Evolutionary conservation across 2,888 invertebrate species (phyloP), one percentile per base, ranked within the genome.

Genomic region (Teleiodes luculella): DNA sequence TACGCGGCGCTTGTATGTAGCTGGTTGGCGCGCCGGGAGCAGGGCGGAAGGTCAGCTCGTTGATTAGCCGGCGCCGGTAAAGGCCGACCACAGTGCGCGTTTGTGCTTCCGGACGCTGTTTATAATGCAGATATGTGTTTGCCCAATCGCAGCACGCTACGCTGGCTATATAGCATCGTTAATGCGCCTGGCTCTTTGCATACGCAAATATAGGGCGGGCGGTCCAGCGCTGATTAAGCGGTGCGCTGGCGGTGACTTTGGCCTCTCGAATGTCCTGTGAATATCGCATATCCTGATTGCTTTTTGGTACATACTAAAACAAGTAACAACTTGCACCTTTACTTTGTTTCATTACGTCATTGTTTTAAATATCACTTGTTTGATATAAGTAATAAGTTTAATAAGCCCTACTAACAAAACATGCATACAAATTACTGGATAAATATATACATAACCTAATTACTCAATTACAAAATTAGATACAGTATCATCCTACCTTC

Each of bases 71-170:
- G 31, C 77, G 75, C 83, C 83, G 82, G 84, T 84, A 86, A 83
- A 88, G 87, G 86, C 84, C 81, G 77, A 88, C 89, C 88, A 84
- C 89, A 87, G 80, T 76, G 83, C 86, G 82, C 86, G 90, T 87
- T 89, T 88, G 90, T 86, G 83, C 82, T 76, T 80, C 78, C 81
- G 83, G 82, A 78, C 79, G 82, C 85, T 90, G 90, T 90, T 90
- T 90, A 90, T 90, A 90, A 90, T 90, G 90, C 89, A 89, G 90
- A 90, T 90, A 90, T 89, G 87, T 90, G 89, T 89, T 88, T 88
- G 89, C 88, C 85, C 87, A 88, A 88, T 89, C 86, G 84, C 80
- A 83, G 86, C 86, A 88, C 82, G 89, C 83, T 87, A 83, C 83
- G 86, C 83, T 85, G 87, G 84, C 84, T 89, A 89, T 90, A 89